These are phyloP conservation scores for Thelaira solivaga DNA, from an alignment of 2,888 invertebrate genomes.

Conservation along the genomic window DNA sequence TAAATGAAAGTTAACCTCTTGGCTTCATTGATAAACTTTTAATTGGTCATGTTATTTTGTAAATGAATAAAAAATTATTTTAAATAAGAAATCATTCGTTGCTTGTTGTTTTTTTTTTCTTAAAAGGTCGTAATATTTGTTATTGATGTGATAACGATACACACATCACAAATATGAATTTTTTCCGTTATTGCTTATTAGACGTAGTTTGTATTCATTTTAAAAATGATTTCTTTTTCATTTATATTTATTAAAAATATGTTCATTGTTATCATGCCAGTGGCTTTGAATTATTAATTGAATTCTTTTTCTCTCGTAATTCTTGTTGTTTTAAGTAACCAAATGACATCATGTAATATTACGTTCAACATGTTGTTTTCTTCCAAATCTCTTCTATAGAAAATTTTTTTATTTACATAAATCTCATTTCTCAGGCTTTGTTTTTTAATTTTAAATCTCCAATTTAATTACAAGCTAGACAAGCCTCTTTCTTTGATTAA, in stretches of 20 bases:
- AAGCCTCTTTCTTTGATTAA: constrained; percentile 40
- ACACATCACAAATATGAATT: neutral
- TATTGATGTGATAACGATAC: constrained; percentile 24
- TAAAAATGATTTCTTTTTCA: constrained; percentile 23
- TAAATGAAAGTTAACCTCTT: neutral
- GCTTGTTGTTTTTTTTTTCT: neutral
- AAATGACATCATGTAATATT: constrained; percentile 36
- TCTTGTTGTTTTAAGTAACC: neutral
- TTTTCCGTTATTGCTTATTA: too few species aligned
- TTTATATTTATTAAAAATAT: constrained; percentile 2
- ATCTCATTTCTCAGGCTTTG: neutral
- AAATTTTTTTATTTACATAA: neutral
- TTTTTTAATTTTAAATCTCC: constrained; percentile 2
- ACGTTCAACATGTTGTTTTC: too few species aligned
- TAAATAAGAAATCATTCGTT: neutral
- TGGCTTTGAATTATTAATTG: constrained; percentile 18
- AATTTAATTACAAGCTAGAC: constrained; percentile 30
- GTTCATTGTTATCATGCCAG: constrained; percentile 5
- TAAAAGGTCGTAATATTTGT: constrained; percentile 44
- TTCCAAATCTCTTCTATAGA: neutral
- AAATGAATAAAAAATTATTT: neutral
- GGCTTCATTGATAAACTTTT: constrained; percentile 19
- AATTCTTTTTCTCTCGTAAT: neutral
- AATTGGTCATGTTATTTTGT: neutral
- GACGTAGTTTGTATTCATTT: too few species aligned